Base-by-base conservation (phyloP, 2,113 vertebrate genomes). In the Scomber japonicus region DNA sequence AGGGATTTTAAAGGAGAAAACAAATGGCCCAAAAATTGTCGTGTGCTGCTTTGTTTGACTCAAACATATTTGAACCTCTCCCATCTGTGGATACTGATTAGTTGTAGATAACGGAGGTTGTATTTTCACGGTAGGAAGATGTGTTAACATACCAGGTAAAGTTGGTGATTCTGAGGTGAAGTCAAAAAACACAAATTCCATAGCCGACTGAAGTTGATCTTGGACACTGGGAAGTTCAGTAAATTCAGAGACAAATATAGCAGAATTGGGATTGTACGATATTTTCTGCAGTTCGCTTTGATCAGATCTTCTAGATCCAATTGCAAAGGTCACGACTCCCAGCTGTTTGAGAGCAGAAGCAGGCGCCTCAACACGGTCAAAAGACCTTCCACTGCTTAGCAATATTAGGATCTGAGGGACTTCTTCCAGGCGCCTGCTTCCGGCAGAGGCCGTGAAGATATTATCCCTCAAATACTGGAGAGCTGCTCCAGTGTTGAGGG, bases 361-460 rank as follows among this genome's bases (percentile, higher is more conserved):
- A 16, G 91, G 83, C 5, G 27, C 65, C 45, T 72, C 71, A 17
- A 90, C 82, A 12, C 60, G 75, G 85, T 92, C 90, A 63, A 7
- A 71, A 14, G 92, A 93, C 50, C 53, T 75, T 66, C 82, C 88
- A 19, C 83, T 84, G 63, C 51, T 74, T 24, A 88, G 51, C 61
- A 86, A 12, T 67, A 93, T 35, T 49, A 96, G 84, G 51, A 96
- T 83, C 78, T 96, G 96, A 12, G 91, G 92, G 72, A 96, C 92
- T 0, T 94, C 93, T 12, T 96, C 95, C 55, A 94, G 92, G 0
- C 93, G 93, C 40, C 96, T 95, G 83, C 96, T 96, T 8, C 96
- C 96, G 0, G 95, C 92, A 0, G 93, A 89, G 62, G 61, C 88
- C 35, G 94, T 96, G 2, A 96, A 96, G 51, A 97, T 77, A 17